Conservation (phyloP, 92 coral and sea anemone genomes). For the Palythoa grandis region DNA sequence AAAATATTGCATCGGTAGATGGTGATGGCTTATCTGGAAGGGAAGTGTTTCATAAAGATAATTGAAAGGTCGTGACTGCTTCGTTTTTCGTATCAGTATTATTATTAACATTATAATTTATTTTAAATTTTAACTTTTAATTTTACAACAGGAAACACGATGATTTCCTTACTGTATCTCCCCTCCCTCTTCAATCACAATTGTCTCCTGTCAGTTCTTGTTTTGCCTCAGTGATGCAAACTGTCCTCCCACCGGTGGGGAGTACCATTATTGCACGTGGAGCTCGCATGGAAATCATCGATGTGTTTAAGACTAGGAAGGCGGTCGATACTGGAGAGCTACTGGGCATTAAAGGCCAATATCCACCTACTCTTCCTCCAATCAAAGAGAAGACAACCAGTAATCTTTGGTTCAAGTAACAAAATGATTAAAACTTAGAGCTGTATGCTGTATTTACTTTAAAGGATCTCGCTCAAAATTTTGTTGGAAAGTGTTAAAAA, state of each 20-base stretch:
- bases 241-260: constrained; percentile 23
- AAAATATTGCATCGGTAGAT: too few relatives aligned
- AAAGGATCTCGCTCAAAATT: too few relatives aligned
- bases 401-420: too few relatives aligned
- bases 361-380: constrained; percentile 7
- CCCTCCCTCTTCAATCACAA: constrained; percentile 14
- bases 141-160: neutral
- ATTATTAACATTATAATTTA: neutral
- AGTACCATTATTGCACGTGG: constrained; percentile 21
- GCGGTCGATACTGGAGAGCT: neutral
- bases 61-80: too few relatives aligned
- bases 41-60: too few relatives aligned
- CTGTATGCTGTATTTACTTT: too few relatives aligned
- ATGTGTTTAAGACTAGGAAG: neutral
- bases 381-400: neutral
- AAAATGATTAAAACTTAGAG: too few relatives aligned
- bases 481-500: too few relatives aligned
- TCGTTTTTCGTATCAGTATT: neutral
- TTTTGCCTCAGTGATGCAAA: constrained; percentile 32
- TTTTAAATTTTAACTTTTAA: neutral
- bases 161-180: neutral
- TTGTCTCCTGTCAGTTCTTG: constrained; percentile 17
- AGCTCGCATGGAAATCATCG: constrained; percentile 17
- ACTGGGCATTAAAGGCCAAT: neutral
- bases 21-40: too few relatives aligned